Percentiles rank a stretch among this genome's conserved stretches.
Conservation (phyloP, 2,888 invertebrate genomes). For the Acleris literana region DNA sequence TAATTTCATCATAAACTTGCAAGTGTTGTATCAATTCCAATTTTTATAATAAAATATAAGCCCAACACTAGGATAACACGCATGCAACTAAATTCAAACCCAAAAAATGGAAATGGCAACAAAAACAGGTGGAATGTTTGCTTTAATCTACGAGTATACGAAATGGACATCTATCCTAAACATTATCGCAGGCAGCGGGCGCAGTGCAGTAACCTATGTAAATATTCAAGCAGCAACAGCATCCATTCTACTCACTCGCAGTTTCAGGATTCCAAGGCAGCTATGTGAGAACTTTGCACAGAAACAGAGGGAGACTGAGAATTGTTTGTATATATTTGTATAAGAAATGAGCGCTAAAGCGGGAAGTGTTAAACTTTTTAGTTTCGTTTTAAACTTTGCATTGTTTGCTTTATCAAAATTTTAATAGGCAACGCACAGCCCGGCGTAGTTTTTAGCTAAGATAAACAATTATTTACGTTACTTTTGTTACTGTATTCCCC, state of each 20-base stretch:
- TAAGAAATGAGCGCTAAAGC: conserved; percentile 70
- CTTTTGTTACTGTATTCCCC: conserved; percentile 21
- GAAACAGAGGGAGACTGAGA: conserved; percentile 63
- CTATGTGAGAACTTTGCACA: conserved; percentile 68
- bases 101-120: background rate
- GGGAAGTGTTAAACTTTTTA: conserved; percentile 61
- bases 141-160: conserved; percentile 17
- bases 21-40: too few species aligned
- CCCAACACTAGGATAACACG: too few species aligned
- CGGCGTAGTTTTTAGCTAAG: conserved; percentile 1
- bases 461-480: conserved; percentile 8
- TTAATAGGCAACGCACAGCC: conserved; percentile 18
- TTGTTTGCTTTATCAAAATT: conserved; percentile 24
- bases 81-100: too few species aligned
- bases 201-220: conserved; percentile 68
- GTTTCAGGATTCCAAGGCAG: conserved; percentile 68
- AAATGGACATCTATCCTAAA: conserved; percentile 36
- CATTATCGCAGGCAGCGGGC: conserved; percentile 42
- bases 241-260: conserved; percentile 64
- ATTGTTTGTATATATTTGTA: conserved; percentile 76
- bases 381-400: conserved; percentile 49
- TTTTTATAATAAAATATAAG: too few species aligned
- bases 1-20: too few species aligned
- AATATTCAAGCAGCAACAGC: conserved; percentile 63
- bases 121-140: conserved; percentile 1